Percentiles rank a stretch among this genome's conserved stretches.
Evolutionary conservation across 2,797 vertebrate genomes (phyloP).

Genomic region (Anomalospiza imberbis): DNA sequence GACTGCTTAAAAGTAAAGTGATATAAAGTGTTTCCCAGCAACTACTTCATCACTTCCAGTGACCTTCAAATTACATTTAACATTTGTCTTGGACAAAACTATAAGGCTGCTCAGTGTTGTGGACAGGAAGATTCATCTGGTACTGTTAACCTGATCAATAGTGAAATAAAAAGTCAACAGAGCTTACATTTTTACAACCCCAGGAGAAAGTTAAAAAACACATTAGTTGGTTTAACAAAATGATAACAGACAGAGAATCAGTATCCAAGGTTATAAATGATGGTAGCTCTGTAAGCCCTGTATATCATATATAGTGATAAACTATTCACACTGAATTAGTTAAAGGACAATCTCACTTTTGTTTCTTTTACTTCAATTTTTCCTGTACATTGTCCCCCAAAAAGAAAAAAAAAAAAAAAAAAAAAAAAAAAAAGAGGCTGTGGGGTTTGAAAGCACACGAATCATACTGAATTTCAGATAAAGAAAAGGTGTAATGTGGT

Average conservation of each 20-base stretch:
- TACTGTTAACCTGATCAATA: slow-evolving; percentile 54
- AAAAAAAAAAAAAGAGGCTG: background rate
- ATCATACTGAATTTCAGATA: background rate
- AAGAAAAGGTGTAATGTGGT: background rate
- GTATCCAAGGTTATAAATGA: slow-evolving; percentile 15
- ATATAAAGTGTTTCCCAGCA: slow-evolving; percentile 62
- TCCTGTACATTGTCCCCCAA: background rate
- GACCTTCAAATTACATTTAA: slow-evolving; percentile 67
- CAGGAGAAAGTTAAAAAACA: slow-evolving; percentile 42
- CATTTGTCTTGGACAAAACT: slow-evolving; percentile 51
- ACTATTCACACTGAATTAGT: background rate
- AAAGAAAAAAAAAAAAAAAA: background rate
- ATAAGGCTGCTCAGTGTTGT: slow-evolving; percentile 18
- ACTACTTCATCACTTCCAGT: slow-evolving; percentile 44
- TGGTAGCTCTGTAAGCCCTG: background rate
- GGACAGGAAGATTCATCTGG: slow-evolving; percentile 51
- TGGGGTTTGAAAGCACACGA: background rate
- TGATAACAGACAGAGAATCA: slow-evolving; percentile 31
- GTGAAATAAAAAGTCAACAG: slow-evolving; percentile 60
- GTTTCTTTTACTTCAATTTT: background rate
- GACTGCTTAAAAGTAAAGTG: slow-evolving; percentile 44
- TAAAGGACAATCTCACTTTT: background rate
- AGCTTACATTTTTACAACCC: slow-evolving; percentile 49
- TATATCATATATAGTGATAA: background rate
- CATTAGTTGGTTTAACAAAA: slow-evolving; percentile 50